Base-by-base conservation (phyloP, 2,888 invertebrate genomes). In the Fragum fragum region DNA sequence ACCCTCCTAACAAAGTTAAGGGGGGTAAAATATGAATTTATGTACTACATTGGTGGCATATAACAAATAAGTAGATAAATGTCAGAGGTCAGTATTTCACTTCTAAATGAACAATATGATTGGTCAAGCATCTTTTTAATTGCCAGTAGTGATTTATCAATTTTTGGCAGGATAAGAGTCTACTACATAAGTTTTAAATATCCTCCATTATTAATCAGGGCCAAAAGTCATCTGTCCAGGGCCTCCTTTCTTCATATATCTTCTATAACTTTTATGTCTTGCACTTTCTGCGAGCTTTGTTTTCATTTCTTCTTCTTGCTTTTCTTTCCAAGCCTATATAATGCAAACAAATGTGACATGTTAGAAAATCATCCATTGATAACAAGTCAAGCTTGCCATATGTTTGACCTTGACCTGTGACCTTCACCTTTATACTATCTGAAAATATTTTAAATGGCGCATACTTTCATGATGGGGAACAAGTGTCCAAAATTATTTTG, bases 221-320 rank as follows among this genome's bases (percentile, higher is more conserved):
- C 94, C 94, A 90, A 98, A 98, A n/a, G 97, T 97, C 96, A 98
- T 97, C 92, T 98, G 96, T 0, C 97, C 97, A 0, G 97, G 96
- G 2, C 98, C 98, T 93, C 98, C 98, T 91, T 97, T 97, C 94
- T 98, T 98, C 95, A 98, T 96, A 94, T 97, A 98, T 78, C 98
- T 95, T 81, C 98, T 96, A 93, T 98, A 98, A 84, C 97, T 97
- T 95, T 98, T 98, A 94, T 98, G 97, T 92, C 97, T 96, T 73
- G 97, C 97, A 95, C 97, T 98, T 90, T 98, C 97, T 0, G 98
- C 97, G 92, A 98, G 94, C 89, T 97, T 97, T 87, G 97, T 97
- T 92, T 97, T 98, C 92, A 97, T 96, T 93, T 97, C 97, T 90
- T 97, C 97, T 89, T 98, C 98, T 93, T 97, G 97, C 73, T 96